phyloP scores from a whole-genome alignment of 2,797 vertebrate species.

The Falco cherrug region DNA sequence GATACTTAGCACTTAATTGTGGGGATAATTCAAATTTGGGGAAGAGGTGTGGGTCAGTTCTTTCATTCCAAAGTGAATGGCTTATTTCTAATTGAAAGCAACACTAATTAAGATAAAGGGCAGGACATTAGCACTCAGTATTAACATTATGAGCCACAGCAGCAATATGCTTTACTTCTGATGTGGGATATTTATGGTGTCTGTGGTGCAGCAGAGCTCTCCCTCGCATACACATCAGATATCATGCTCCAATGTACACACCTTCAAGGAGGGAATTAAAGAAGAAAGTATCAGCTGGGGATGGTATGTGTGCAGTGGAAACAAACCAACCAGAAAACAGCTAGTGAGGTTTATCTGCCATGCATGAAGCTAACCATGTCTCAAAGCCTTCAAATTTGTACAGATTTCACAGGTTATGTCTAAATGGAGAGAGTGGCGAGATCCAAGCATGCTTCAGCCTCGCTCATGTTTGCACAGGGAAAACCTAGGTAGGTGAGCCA shows the following conservation, averaged over 20 bases:
- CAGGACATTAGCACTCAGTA: constrained; percentile 9
- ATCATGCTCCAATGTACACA: not conserved
- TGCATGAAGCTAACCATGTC: not conserved
- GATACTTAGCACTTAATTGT: constrained; percentile 41
- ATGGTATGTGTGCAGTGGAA: not conserved
- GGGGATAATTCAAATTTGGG: constrained; percentile 47
- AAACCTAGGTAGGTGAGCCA: not conserved
- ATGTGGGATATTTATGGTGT: constrained; percentile 2
- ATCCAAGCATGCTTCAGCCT: not conserved
- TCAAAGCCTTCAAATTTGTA: not conserved
- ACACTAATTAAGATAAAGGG: constrained; percentile 56
- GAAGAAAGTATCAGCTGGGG: not conserved
- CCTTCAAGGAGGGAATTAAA: not conserved
- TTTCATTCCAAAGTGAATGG: constrained; percentile 9
- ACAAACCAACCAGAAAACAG: not conserved
- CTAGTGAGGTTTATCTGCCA: not conserved
- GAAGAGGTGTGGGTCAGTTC: constrained; percentile 34
- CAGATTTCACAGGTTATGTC: not conserved
- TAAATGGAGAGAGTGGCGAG: not conserved
- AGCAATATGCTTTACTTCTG: constrained; percentile 19
- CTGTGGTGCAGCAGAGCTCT: not conserved
- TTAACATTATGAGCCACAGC: not conserved
- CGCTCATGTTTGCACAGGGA: not conserved
- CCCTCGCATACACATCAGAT: not conserved
- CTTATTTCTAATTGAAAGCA: constrained; percentile 54